These are phyloP conservation scores for Corvus moneduloides DNA, from an alignment of 2,113 vertebrate genomes.

Conservation along the genomic window DNA sequence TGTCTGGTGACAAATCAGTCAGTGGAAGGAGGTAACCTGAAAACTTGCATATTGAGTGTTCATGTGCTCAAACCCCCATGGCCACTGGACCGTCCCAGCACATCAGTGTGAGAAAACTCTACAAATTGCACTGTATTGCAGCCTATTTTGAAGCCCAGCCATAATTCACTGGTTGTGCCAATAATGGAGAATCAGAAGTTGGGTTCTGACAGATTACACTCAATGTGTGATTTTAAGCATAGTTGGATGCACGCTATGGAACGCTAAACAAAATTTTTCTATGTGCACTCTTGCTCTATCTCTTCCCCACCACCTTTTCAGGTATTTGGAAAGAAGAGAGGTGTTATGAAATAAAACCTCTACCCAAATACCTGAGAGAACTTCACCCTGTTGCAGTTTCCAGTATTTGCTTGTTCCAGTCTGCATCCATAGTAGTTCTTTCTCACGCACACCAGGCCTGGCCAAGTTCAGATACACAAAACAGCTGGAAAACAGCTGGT, in stretches of 20 bases:
- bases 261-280: not conserved
- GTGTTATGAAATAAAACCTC: not conserved
- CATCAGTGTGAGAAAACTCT: not conserved
- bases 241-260: not conserved
- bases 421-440: not conserved
- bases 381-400: not conserved
- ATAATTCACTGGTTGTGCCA: not conserved
- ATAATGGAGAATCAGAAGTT: not conserved
- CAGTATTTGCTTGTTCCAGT: not conserved
- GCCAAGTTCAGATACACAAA: not conserved
- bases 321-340: not conserved
- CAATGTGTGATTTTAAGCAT: rapidly evolving
- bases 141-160: not conserved
- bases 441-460: not conserved
- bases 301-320: not conserved
- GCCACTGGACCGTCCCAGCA: not conserved
- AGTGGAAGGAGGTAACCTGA: not conserved
- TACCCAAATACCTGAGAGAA: not conserved
- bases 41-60: not conserved
- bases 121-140: not conserved
- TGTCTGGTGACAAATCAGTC: not conserved
- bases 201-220: not conserved
- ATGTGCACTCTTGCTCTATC: not conserved
- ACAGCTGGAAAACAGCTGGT: not conserved
- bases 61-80: not conserved